These are phyloP conservation scores for Lutraria rhynchaena DNA, from an alignment of 1,140 invertebrate species.

Conservation along the genomic window DNA sequence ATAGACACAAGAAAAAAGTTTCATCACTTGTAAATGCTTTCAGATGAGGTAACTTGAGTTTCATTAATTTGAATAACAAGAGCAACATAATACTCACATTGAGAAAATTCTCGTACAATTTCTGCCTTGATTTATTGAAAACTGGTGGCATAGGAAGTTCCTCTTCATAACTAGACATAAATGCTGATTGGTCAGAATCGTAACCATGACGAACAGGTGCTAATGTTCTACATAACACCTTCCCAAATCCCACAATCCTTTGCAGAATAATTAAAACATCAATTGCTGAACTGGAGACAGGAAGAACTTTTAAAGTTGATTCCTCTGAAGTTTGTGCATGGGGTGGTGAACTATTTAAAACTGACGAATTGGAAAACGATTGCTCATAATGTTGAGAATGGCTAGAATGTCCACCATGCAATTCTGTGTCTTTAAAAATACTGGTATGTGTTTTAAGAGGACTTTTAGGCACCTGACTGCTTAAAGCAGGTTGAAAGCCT, in stretches of 20 bases:
- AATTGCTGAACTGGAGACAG: slow-evolving; percentile 72
- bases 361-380: slow-evolving; percentile 49
- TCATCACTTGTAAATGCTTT: too few relatives aligned
- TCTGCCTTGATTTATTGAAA: slow-evolving; percentile 34
- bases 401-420: neutral
- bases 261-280: slow-evolving; percentile 75
- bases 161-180: neutral
- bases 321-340: neutral
- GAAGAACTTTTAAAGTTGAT: slow-evolving; percentile 51
- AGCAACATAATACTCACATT: slow-evolving; percentile 40
- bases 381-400: neutral
- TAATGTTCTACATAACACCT: slow-evolving; percentile 65
- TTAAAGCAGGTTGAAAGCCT: too few relatives aligned
- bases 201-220: slow-evolving; percentile 27
- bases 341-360: slow-evolving; percentile 25
- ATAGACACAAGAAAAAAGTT: too few relatives aligned
- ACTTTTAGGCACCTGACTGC: neutral
- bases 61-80: too few relatives aligned
- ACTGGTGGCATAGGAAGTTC: neutral
- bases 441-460: slow-evolving; percentile 20
- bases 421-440: slow-evolving; percentile 6
- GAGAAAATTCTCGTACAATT: slow-evolving; percentile 59
- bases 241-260: slow-evolving; percentile 67
- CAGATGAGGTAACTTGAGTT: too few relatives aligned
- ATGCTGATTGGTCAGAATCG: slow-evolving; percentile 32